Conservation (phyloP, 2,888 invertebrate species). For the Megamerina dolium region DNA sequence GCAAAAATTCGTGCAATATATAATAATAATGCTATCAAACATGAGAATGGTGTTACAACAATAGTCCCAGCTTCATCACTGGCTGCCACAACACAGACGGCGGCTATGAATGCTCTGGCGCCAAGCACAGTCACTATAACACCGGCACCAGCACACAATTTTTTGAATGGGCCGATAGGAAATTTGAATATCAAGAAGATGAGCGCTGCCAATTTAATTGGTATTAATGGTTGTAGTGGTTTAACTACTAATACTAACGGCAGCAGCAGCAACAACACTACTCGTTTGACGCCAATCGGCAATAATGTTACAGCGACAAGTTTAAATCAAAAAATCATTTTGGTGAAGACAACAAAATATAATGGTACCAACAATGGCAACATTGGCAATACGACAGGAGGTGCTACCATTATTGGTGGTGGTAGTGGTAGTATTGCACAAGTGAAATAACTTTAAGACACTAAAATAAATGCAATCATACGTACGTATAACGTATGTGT, state of each 20-base stretch:
- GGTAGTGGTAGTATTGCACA: no score
- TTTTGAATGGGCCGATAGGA: slow-evolving; percentile 5
- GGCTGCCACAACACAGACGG: slow-evolving; percentile 38
- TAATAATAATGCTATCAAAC: slow-evolving; percentile 38
- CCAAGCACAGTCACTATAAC: slow-evolving; percentile 44
- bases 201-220: slow-evolving; percentile 14
- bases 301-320: slow-evolving; percentile 15
- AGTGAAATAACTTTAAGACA: no score
- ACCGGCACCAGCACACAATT: slow-evolving; percentile 25
- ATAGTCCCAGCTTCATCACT: slow-evolving; percentile 41
- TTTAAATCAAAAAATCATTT: slow-evolving; percentile 40
- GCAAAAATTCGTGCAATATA: slow-evolving; percentile 39
- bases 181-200: slow-evolving; percentile 26
- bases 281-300: neutral
- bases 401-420: no score
- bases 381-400: neutral
- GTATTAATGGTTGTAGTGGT: no score
- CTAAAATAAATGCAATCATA: no score
- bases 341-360: slow-evolving; percentile 30
- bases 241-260: slow-evolving; percentile 8
- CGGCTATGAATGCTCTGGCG: slow-evolving; percentile 41
- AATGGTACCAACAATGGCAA: neutral
- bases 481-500: no score
- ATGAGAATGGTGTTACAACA: slow-evolving; percentile 42
- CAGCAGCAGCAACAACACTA: slow-evolving; percentile 18